A percentile compares a stretch with the other conserved stretches of the same genome.
phyloP scores from a whole-genome alignment of 1,140 invertebrate species.

The Phortica variegata region DNA sequence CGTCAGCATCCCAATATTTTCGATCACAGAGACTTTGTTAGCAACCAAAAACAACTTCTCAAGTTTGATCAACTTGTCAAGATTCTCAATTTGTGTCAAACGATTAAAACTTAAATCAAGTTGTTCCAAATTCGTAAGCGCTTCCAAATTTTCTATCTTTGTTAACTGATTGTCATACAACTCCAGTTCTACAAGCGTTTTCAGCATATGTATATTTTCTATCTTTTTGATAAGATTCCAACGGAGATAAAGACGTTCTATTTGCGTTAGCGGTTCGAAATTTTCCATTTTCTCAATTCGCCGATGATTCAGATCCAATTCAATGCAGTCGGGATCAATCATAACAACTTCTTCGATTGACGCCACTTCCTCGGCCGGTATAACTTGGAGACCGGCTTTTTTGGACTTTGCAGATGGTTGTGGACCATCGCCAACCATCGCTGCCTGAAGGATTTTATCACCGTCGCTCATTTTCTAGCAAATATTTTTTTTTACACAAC shows the following conservation, averaged over 20 bases:
- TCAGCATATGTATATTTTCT: slow-evolving; percentile 75
- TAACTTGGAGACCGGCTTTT: background rate
- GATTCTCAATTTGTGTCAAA: slow-evolving; percentile 81
- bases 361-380: background rate
- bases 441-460: too few species aligned
- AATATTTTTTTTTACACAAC: too few species aligned
- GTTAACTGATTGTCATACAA: slow-evolving; percentile 94
- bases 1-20: slow-evolving; percentile 81
- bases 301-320: slow-evolving; percentile 79
- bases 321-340: slow-evolving; percentile 26
- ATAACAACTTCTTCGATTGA: slow-evolving; percentile 21
- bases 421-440: too few species aligned
- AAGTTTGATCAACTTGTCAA: slow-evolving; percentile 76
- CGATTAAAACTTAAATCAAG: slow-evolving; percentile 95
- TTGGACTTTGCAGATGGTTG: too few species aligned
- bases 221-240: slow-evolving; percentile 95
- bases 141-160: slow-evolving; percentile 82
- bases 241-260: slow-evolving; percentile 75
- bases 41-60: slow-evolving; percentile 86
- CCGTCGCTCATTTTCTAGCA: too few species aligned
- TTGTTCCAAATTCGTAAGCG: slow-evolving; percentile 81
- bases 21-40: slow-evolving; percentile 88
- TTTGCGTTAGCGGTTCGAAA: slow-evolving; percentile 68
- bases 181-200: slow-evolving; percentile 80
- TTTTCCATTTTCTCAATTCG: slow-evolving; percentile 77